Evolutionary conservation across 2,797 vertebrate species (phyloP).

Genomic region (Gymnoscopelus braueri): DNA sequence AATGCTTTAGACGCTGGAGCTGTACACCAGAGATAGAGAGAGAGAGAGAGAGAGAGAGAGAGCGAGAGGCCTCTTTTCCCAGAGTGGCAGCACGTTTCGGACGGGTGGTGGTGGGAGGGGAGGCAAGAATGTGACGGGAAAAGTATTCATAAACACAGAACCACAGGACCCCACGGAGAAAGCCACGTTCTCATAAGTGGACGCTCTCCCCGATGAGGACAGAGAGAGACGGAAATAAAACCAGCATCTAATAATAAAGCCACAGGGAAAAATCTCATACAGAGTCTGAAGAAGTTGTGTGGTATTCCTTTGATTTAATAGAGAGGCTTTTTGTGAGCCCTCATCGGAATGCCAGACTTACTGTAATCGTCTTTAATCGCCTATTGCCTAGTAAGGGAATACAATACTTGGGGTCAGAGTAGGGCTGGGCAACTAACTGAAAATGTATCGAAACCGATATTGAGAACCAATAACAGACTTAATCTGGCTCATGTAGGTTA

Average conservation of each 20-base stretch:
- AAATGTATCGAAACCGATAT: too few species aligned
- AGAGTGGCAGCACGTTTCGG: slow-evolving; percentile 54
- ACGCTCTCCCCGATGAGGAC: slow-evolving; percentile 32
- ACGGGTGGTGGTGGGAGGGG: slow-evolving; percentile 53
- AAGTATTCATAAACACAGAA: slow-evolving; percentile 65
- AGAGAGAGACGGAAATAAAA: neutral
- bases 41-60: slow-evolving; percentile 7
- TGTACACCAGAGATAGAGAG: neutral
- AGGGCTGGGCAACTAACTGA: too few species aligned
- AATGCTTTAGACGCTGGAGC: slow-evolving; percentile 40
- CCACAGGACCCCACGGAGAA: slow-evolving; percentile 61
- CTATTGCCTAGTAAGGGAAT: slow-evolving; percentile 1
- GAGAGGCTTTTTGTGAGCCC: neutral
- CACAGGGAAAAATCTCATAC: slow-evolving; percentile 6
- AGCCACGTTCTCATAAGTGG: slow-evolving; percentile 64
- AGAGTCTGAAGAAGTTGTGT: slow-evolving; percentile 14
- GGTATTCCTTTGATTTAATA: neutral
- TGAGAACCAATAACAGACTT: too few species aligned
- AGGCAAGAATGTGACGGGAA: slow-evolving; percentile 70
- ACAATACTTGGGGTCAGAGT: too few species aligned
- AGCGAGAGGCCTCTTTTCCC: slow-evolving; percentile 52
- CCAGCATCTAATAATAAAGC: slow-evolving; percentile 7
- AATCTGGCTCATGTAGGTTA: too few species aligned
- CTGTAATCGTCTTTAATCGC: slow-evolving; percentile 1
- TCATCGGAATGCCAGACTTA: neutral